Conservation (phyloP, 2,797 vertebrate species). For the Balearica regulorum region DNA sequence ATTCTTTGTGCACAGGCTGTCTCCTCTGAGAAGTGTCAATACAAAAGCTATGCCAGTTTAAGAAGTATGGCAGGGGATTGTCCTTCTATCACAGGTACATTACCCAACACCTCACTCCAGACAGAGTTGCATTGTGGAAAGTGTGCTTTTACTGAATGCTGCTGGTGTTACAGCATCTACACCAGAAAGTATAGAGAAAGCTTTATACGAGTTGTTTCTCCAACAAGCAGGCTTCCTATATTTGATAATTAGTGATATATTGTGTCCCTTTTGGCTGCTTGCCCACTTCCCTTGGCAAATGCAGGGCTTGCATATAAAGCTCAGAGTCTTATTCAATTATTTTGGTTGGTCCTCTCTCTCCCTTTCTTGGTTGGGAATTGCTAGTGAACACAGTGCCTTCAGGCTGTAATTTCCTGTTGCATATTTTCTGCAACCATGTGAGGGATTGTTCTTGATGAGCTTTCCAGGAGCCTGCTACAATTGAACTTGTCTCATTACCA, state of each 20-base stretch:
- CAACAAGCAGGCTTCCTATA: neutral
- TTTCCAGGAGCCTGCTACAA: slow-evolving; percentile 33
- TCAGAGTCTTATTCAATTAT: slow-evolving; percentile 19
- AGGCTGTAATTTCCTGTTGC: slow-evolving; percentile 60
- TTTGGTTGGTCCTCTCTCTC: slow-evolving; percentile 18
- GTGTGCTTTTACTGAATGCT: neutral
- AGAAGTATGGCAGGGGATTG: neutral
- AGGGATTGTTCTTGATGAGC: slow-evolving; percentile 45
- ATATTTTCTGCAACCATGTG: slow-evolving; percentile 47
- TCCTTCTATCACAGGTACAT: neutral
- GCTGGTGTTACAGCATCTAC: neutral
- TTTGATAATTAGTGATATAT: neutral
- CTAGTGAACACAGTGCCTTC: slow-evolving; percentile 19
- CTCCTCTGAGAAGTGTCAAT: neutral
- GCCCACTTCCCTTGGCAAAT: neutral
- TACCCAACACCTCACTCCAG: neutral
- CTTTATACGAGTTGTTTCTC: neutral
- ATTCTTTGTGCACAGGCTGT: neutral
- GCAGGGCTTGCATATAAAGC: neutral
- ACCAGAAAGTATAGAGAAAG: neutral
- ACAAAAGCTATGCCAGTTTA: neutral
- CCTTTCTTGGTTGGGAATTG: slow-evolving; percentile 22
- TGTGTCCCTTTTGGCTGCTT: neutral
- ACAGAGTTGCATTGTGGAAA: neutral
- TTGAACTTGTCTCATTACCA: slow-evolving; percentile 37